Conservation (phyloP, 2,888 invertebrate genomes). For the Diaphora mendica region DNA sequence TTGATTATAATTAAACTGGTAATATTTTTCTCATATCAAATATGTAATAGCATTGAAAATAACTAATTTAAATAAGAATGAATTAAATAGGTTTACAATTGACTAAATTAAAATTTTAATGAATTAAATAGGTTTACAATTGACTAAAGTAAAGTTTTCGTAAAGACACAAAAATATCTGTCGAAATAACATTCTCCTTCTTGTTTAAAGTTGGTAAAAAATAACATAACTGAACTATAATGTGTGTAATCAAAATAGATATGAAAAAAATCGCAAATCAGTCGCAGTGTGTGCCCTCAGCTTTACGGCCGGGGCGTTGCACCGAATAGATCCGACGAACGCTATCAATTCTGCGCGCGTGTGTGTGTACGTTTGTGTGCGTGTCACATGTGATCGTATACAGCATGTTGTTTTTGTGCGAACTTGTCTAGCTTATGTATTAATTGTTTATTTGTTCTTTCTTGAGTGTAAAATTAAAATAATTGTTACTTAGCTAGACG, state of each 20-base stretch:
- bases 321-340: conserved; percentile 81
- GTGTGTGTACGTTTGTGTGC: conserved; percentile 62
- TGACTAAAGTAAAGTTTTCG: too few relatives aligned
- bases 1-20: too few relatives aligned
- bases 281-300: conserved; percentile 50
- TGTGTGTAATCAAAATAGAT: not conserved
- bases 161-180: not conserved
- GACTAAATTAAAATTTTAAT: too few relatives aligned
- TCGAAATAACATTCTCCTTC: not conserved
- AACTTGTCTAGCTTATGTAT: conserved; percentile 5
- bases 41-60: too few relatives aligned
- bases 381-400: conserved; percentile 65
- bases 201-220: not conserved
- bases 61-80: not conserved
- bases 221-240: not conserved
- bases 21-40: too few relatives aligned
- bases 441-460: not conserved
- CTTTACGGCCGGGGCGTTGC: conserved; percentile 79
- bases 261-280: conserved; percentile 10
- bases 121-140: too few relatives aligned
- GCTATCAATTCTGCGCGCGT: conserved; percentile 72
- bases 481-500: not conserved
- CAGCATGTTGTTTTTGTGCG: conserved; percentile 46
- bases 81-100: not conserved
- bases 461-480: not conserved